Evolutionary conservation across 2,113 vertebrate species (phyloP), one percentile per base, ranked within the genome.

Genomic region (Passer domesticus): DNA sequence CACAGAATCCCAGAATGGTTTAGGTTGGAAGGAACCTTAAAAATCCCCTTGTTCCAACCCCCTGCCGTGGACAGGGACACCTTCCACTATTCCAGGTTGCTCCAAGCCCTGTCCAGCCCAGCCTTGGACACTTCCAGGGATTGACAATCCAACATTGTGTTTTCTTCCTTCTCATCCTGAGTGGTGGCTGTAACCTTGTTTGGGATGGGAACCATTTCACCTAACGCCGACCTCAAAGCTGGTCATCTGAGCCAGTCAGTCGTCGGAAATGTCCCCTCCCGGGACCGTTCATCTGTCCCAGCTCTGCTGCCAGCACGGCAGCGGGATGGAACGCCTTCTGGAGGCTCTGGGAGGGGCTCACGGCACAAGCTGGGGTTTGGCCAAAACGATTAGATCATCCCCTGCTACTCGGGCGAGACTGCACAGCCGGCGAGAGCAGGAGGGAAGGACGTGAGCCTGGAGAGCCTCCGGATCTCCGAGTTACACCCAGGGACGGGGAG

Each of bases 341-440:
- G 68, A 95, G 76, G 80, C 46, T 68, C 74, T 23, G 70, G 82
- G 88, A 89, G 85, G 52, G 83, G 77, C 87, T 92, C 60, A 7
- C 59, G 43, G 91, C 84, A 59, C 90, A 35, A 68, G 69, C 69
- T 70, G 73, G 74, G 87, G 27, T 31, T 85, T 76, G 6, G 74
- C 87, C 94, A 96, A 56, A 85, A 91, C 6, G 21, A 90, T 94
- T 93, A 96, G 89, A 43, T 93, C 96, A 94, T 92, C 64, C 94
- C 63, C 81, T 66, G 75, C 79, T 58, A 10, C 70, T 39, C 10
- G 5, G 83, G 77, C 2, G 56, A 87, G 93, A 68, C 10, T 14
- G 78, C 78, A 53, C 56, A 50, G 94, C 74, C n/a, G 41, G 92
- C 28, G 28, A 66, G 79, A 81, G 85, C 53, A 15, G 82, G 39